Percentiles rank a stretch among this genome's conserved stretches.
These are phyloP conservation scores for Leucoraja ocellata DNA, from an alignment of 2,797 vertebrate genomes.

Conservation along the genomic window DNA sequence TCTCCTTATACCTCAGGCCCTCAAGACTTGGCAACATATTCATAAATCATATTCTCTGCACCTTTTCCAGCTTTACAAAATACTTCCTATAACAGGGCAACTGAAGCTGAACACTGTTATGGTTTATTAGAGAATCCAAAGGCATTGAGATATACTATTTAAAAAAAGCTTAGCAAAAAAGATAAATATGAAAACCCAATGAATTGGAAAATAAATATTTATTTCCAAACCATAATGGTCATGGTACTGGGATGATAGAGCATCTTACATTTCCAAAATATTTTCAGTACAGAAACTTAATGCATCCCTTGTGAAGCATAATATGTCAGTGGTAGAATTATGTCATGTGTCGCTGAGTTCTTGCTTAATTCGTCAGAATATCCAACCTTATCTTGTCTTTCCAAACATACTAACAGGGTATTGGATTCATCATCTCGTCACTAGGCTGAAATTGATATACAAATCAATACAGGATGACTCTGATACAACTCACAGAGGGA, in stretches of 20 bases:
- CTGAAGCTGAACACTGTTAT: too few species aligned
- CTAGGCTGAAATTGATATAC: conserved; percentile 66
- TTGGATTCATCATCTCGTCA: conserved; percentile 60
- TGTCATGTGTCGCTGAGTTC: conserved; percentile 48
- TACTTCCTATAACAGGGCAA: too few species aligned
- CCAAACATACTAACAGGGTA: conserved; percentile 64
- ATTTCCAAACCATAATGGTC: neutral
- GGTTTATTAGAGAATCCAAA: neutral
- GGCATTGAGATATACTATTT: neutral
- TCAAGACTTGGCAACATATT: too few species aligned
- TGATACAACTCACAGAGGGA: conserved; percentile 54
- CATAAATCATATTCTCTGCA: too few species aligned
- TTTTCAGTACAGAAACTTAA: conserved; percentile 32
- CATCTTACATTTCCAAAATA: conserved; percentile 28
- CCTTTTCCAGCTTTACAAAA: too few species aligned
- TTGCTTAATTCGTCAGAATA: conserved; percentile 54
- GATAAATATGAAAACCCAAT: neutral
- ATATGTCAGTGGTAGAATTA: conserved; percentile 39
- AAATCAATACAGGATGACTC: conserved; percentile 64
- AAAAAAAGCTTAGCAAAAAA: neutral
- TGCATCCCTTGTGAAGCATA: conserved; percentile 41
- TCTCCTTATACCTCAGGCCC: too few species aligned
- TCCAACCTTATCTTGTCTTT: conserved; percentile 54
- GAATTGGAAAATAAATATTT: neutral
- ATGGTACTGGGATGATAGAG: neutral